phyloP scores from a whole-genome alignment of 2,113 vertebrate species.

The Menidia beryllina region DNA sequence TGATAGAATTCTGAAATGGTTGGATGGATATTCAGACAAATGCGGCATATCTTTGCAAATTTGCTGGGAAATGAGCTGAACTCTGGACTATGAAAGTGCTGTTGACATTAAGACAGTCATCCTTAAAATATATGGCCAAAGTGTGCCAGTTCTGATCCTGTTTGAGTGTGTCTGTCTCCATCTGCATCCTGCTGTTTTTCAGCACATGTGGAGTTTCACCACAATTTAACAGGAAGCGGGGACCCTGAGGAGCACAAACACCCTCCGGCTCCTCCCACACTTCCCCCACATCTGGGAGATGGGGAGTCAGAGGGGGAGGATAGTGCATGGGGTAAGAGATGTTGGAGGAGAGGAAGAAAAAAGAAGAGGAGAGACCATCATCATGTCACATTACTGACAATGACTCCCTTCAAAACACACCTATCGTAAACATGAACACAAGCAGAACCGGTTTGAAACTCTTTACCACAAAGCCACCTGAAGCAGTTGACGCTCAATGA shows the following conservation, averaged over 20 bases:
- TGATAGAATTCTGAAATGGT: constrained; percentile 61
- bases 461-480: constrained; percentile 38
- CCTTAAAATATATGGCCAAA: constrained; percentile 9
- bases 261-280: constrained; percentile 54
- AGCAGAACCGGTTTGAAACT: constrained; percentile 53
- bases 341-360: background rate
- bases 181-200: constrained; percentile 38
- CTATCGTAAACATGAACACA: constrained; percentile 43
- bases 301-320: constrained; percentile 2
- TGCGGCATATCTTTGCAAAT: constrained; percentile 5
- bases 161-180: background rate
- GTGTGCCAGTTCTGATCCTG: background rate
- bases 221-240: constrained; percentile 61
- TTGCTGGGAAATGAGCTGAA: constrained; percentile 3
- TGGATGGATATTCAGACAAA: constrained; percentile 42
- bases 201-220: constrained; percentile 56
- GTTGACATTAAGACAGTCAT: background rate
- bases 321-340: background rate
- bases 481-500: constrained; percentile 43
- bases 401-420: constrained; percentile 6
- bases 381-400: constrained; percentile 11
- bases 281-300: constrained; percentile 69
- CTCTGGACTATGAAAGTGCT: background rate
- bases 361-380: background rate
- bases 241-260: constrained; percentile 70